Evolutionary conservation across 2,113 vertebrate species (phyloP), one percentile per base, ranked within the genome.

Genomic region (Clarias batrachus): DNA sequence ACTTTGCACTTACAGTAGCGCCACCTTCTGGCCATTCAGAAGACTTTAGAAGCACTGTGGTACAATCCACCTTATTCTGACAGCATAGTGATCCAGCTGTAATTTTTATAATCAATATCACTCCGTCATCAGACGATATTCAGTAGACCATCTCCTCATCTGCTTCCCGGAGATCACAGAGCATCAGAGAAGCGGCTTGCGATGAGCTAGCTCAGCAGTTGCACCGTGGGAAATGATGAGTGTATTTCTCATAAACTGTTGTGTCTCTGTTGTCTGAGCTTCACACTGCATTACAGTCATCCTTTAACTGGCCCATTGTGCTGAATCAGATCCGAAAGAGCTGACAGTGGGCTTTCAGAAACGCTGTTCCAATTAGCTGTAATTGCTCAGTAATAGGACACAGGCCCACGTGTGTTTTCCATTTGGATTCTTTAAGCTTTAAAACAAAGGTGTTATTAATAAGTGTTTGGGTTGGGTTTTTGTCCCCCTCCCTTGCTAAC

Each of bases 381-480:
- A 85, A 88, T 83, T 89, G 71, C 54, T 48, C 66, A 11, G 57
- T 85, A 90, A 89, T 85, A 19, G n/a, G 56, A 87, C 77, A 48
- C 66, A 90, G 87, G 41, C 82, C 79, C 77, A 27, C 59, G 62
- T 70, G 33, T 90, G 81, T 57, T 90, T 89, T 68, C 12, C 79
- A 86, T 89, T 87, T 82, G 37, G 59, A 85, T 78, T 81, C 70
- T 84, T 82, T 80, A 66, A 56, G 85, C 82, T 84, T 87, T 81
- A 83, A 87, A 88, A 88, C 85, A 88, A 85, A 88, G 89, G 86
- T 90, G 89, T 88, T 90, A 83, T 88, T 85, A 90, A 87, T 88
- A 82, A 88, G 85, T 83, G 82, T 87, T 88, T 87, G 0, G 33
- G 56, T 27, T 54, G 2, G 25, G 85, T 23, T 60, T 63, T 82